Percentiles rank a stretch among this genome's conserved stretches.
These are phyloP conservation scores for Leptinotarsa rubiginosa DNA, from an alignment of 2,888 invertebrate species.

Conservation along the genomic window DNA sequence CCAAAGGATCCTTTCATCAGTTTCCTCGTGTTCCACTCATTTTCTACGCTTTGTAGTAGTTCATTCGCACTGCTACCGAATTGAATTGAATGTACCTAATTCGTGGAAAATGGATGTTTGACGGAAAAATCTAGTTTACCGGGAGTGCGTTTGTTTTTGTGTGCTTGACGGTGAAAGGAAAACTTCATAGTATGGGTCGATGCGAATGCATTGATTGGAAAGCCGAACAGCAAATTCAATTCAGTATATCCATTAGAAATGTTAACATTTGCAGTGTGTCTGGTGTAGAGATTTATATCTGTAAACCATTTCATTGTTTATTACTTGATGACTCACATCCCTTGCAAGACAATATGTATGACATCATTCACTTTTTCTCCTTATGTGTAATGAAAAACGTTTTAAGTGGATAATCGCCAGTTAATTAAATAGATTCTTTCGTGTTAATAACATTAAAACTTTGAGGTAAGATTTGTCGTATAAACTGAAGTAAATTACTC, in stretches of 20 bases:
- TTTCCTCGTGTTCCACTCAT: background rate
- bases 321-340: conserved; percentile 9
- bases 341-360: background rate
- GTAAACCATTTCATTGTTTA: background rate
- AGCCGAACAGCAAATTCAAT: too few relatives aligned
- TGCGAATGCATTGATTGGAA: background rate
- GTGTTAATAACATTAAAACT: too few relatives aligned
- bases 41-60: background rate
- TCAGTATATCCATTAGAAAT: too few relatives aligned
- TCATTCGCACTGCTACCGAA: background rate
- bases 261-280: too few relatives aligned
- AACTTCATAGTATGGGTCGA: background rate
- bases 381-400: background rate
- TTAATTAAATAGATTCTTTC: too few relatives aligned
- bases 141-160: background rate
- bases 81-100: background rate
- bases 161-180: background rate
- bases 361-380: background rate
- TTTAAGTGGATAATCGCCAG: background rate
- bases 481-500: too few relatives aligned
- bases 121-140: background rate
- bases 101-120: background rate
- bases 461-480: too few relatives aligned
- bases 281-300: conserved; percentile 7
- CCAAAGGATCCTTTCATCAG: conserved; percentile 4